Percentiles rank a stretch among this genome's conserved stretches.
These are phyloP conservation scores for Crematogaster levior DNA, from an alignment of 2,888 invertebrate genomes.

Conservation along the genomic window DNA sequence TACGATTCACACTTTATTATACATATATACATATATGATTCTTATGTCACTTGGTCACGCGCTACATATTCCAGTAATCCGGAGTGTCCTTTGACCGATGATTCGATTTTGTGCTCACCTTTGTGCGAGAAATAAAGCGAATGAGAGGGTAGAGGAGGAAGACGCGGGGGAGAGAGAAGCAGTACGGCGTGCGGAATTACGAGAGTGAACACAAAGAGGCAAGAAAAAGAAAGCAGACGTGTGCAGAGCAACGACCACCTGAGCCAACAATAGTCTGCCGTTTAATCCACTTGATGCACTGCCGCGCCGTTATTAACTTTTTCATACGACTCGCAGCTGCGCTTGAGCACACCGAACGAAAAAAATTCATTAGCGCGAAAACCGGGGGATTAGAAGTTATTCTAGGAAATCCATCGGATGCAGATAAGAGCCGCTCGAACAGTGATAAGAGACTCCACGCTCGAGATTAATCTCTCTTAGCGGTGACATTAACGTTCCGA, in stretches of 20 bases:
- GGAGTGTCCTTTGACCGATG: slow-evolving; percentile 28
- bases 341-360: slow-evolving; percentile 12
- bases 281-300: slow-evolving; percentile 64
- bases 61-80: slow-evolving; percentile 20
- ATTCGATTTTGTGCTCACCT: slow-evolving; percentile 28
- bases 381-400: neutral
- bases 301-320: slow-evolving; percentile 37
- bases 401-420: slow-evolving; percentile 25
- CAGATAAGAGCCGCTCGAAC: slow-evolving; percentile 5
- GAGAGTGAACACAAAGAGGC: slow-evolving; percentile 40
- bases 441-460: slow-evolving; percentile 1
- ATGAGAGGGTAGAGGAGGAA: neutral
- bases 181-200: slow-evolving; percentile 25
- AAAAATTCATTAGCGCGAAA: slow-evolving; percentile 40
- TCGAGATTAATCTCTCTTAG: slow-evolving; percentile 2
- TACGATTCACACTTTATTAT: too few relatives aligned
- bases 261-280: slow-evolving; percentile 68
- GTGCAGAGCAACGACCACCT: slow-evolving; percentile 67
- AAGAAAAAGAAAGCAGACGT: slow-evolving; percentile 50
- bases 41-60: neutral
- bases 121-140: slow-evolving; percentile 20
- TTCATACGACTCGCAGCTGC: slow-evolving; percentile 33
- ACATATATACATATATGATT: slow-evolving; percentile 1
- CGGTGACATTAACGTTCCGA: neutral
- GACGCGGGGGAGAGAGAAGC: slow-evolving; percentile 11